A percentile compares a stretch with the other conserved stretches of the same genome.
Evolutionary conservation across 2,797 vertebrate species (phyloP).

Genomic region (Diceros bicornis): DNA sequence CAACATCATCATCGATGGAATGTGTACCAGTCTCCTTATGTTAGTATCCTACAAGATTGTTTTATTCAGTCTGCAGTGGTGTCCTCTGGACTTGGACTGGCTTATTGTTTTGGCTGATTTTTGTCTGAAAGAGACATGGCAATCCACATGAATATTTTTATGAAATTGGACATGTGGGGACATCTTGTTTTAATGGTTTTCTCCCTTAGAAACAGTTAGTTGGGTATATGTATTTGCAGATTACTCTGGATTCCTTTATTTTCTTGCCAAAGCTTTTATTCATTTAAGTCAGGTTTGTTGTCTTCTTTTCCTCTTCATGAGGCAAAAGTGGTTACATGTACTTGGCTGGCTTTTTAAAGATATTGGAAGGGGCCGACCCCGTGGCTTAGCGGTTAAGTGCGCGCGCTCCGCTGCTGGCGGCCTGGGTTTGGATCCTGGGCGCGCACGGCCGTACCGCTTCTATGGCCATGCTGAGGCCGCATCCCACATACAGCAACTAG

Average conservation of each 20-base stretch:
- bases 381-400: no score
- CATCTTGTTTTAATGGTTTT: slow-evolving; percentile 69
- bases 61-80: slow-evolving; percentile 48
- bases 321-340: not conserved
- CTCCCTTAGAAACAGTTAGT: slow-evolving; percentile 64
- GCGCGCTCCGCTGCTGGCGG: no score
- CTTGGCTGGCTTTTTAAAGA: slow-evolving; percentile 40
- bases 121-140: slow-evolving; percentile 53
- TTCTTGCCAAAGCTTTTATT: slow-evolving; percentile 66
- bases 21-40: slow-evolving; percentile 10
- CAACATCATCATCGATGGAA: not conserved
- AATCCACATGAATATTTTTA: slow-evolving; percentile 60
- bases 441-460: no score
- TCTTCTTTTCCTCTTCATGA: slow-evolving; percentile 32
- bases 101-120: slow-evolving; percentile 61
- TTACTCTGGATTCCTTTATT: slow-evolving; percentile 63
- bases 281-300: slow-evolving; percentile 61
- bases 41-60: slow-evolving; percentile 31
- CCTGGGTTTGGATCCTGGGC: no score
- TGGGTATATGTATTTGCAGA: slow-evolving; percentile 45
- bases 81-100: slow-evolving; percentile 16
- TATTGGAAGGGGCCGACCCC: no score
- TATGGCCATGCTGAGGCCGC: no score
- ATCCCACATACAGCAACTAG: no score
- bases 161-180: not conserved